Evolutionary conservation across 2,888 invertebrate genomes (phyloP).

Genomic region (Scaptomyza parva): DNA sequence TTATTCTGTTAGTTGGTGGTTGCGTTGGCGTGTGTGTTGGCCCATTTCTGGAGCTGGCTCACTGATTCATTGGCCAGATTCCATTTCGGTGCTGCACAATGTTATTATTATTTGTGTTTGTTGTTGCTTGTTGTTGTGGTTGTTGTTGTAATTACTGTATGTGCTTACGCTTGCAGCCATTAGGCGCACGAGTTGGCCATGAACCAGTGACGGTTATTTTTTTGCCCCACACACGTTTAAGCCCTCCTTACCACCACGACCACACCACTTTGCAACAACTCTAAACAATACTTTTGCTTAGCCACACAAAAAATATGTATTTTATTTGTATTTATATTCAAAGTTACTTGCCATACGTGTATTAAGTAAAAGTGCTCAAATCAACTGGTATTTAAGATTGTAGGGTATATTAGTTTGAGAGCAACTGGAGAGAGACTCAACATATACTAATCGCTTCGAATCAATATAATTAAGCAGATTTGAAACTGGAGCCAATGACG

Average conservation of each 20-base stretch:
- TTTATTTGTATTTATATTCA: slow-evolving; percentile 10
- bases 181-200: slow-evolving; percentile 75
- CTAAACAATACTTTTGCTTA: slow-evolving; percentile 46
- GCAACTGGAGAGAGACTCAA: no score
- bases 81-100: slow-evolving; percentile 63
- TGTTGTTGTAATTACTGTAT: slow-evolving; percentile 55
- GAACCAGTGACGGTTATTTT: slow-evolving; percentile 65
- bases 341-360: slow-evolving; percentile 11
- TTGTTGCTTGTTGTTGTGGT: slow-evolving; percentile 11
- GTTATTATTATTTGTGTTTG: slow-evolving; percentile 37
- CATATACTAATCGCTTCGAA: no score
- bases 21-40: slow-evolving; percentile 72
- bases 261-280: slow-evolving; percentile 9
- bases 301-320: slow-evolving; percentile 32
- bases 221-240: neutral
- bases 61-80: slow-evolving; percentile 77
- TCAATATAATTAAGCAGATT: slow-evolving; percentile 10
- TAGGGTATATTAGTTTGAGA: neutral
- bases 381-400: neutral
- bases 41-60: slow-evolving; percentile 54
- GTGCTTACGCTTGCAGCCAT: slow-evolving; percentile 62
- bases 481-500: slow-evolving; percentile 29
- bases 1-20: neutral
- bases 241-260: neutral
- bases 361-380: slow-evolving; percentile 39